Conservation (phyloP, 2,888 invertebrate genomes). For the Drosophila buzzatii region DNA sequence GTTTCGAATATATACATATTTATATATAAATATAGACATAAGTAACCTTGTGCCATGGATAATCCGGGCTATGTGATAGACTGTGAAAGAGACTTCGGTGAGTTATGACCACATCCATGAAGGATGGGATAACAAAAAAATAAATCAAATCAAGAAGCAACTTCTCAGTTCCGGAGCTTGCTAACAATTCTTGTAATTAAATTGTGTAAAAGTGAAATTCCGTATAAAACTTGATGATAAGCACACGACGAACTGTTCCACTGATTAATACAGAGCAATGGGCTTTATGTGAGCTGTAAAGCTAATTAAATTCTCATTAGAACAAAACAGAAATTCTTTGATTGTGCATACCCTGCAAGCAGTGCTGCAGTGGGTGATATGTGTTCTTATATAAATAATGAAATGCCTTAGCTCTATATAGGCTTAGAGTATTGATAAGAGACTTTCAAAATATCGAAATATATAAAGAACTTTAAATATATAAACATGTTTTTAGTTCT, state of each 20-base stretch:
- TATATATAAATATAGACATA: neutral
- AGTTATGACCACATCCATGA: conserved; percentile 15
- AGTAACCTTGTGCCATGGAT: conserved; percentile 64
- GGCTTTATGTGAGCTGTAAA: conserved; percentile 4
- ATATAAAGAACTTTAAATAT: no score
- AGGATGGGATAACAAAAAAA: neutral
- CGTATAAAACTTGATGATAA: neutral
- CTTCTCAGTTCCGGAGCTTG: neutral
- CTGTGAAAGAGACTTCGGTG: conserved; percentile 58
- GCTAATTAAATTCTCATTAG: conserved; percentile 10
- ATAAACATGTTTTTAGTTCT: no score
- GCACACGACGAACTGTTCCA: neutral
- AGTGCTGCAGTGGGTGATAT: neutral
- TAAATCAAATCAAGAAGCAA: neutral
- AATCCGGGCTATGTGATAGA: conserved; percentile 75
- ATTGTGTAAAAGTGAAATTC: neutral
- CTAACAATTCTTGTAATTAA: conserved; percentile 1
- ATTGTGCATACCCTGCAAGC: neutral
- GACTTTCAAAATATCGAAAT: no score
- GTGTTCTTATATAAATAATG: no score
- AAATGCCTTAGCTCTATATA: neutral
- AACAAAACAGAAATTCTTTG: neutral
- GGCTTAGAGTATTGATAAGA: no score
- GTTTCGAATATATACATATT: neutral
- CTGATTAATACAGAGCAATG: neutral